phyloP scores from a whole-genome alignment of 2,888 invertebrate genomes.

The Oscheius myriophilus region DNA sequence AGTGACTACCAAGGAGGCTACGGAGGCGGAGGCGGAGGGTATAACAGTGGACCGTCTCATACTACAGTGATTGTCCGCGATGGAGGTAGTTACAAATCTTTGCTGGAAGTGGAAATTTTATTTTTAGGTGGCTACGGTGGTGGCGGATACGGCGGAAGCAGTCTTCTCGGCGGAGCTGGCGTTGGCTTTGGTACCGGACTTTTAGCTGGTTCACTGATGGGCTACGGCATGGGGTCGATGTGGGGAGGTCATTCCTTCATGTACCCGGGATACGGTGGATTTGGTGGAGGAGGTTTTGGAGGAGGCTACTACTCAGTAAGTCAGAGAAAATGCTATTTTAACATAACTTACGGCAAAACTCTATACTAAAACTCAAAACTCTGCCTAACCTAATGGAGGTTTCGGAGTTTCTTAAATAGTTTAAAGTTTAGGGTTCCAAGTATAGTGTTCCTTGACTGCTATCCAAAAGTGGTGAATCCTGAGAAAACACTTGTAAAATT shows the following conservation, averaged over 20 bases:
- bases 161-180: conserved; percentile 42
- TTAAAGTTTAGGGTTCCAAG: too few species aligned
- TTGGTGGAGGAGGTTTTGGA: conserved; percentile 53
- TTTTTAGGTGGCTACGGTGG: conserved; percentile 16
- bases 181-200: conserved; percentile 61
- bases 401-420: too few species aligned
- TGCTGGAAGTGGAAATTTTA: not conserved
- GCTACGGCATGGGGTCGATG: conserved; percentile 54
- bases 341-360: too few species aligned
- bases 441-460: too few species aligned
- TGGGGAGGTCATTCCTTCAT: conserved; percentile 46
- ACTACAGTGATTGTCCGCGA: conserved; percentile 50
- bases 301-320: conserved; percentile 53
- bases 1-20: not conserved
- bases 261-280: conserved; percentile 51
- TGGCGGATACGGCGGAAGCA: conserved; percentile 35
- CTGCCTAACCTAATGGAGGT: too few species aligned
- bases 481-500: too few species aligned
- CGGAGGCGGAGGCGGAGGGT: conserved; percentile 21
- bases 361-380: too few species aligned
- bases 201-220: conserved; percentile 59
- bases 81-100: conserved; percentile 13
- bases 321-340: not conserved
- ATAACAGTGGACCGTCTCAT: conserved; percentile 38
- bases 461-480: too few species aligned